Conservation (phyloP, 92 coral and sea anemone species). For the Epizoanthus ramosus region DNA sequence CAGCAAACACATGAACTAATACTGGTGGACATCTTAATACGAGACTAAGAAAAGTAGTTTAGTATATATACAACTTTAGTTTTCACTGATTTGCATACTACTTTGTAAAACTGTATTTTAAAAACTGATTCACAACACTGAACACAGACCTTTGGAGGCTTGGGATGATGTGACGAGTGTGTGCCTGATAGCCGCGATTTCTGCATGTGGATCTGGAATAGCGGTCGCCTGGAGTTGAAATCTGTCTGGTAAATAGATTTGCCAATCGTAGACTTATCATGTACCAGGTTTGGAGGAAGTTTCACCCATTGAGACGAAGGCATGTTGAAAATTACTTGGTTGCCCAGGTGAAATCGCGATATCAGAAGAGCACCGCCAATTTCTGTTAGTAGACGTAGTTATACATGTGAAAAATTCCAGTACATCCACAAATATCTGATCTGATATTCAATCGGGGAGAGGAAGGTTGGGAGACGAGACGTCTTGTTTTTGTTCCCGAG, state of each 20-base stretch:
- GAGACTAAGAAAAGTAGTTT: no score
- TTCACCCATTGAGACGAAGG: conserved; percentile 85
- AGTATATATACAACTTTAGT: no score
- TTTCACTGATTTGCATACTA: no score
- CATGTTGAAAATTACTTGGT: not conserved
- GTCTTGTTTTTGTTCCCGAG: not conserved
- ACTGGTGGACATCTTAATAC: no score
- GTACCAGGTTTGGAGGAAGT: conserved; percentile 83
- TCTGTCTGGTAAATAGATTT: conserved; percentile 83
- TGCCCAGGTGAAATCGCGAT: not conserved
- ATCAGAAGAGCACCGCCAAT: not conserved
- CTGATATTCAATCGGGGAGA: no score
- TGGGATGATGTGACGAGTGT: conserved; percentile 66
- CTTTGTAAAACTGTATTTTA: no score
- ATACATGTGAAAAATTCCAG: not conserved
- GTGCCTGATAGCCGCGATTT: conserved; percentile 57
- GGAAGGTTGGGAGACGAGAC: no score
- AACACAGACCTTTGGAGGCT: conserved; percentile 73
- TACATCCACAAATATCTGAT: not conserved
- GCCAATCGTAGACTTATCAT: conserved; percentile 74
- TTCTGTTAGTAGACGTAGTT: not conserved
- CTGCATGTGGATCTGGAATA: conserved; percentile 81
- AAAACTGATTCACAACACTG: no score
- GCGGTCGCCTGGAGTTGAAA: conserved; percentile 77
- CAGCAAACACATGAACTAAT: no score